These are phyloP conservation scores for Notarius lentiginosus DNA, from an alignment of 2,113 vertebrate genomes.

Conservation along the genomic window DNA sequence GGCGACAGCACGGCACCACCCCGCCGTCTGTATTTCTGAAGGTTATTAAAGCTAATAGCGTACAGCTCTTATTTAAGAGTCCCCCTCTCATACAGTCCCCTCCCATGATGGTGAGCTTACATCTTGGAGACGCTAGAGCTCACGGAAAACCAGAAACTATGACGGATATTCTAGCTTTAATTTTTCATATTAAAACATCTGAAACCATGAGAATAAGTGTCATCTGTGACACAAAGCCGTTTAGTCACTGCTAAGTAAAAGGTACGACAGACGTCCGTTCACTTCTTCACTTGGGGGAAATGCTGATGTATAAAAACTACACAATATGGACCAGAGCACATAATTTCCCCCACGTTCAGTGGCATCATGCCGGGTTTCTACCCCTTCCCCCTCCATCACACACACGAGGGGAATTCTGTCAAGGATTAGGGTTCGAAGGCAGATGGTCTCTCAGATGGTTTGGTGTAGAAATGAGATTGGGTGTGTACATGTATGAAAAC, in stretches of 20 bases:
- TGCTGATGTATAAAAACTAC: conserved; percentile 1
- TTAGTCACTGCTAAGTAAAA: neutral
- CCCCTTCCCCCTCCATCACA: conserved; percentile 35
- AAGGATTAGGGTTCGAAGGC: conserved; percentile 65
- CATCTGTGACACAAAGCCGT: neutral
- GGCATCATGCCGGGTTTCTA: neutral
- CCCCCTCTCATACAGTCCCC: neutral
- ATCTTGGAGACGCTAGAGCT: neutral
- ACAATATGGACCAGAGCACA: neutral
- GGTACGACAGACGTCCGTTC: neutral
- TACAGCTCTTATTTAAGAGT: neutral
- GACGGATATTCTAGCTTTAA: neutral
- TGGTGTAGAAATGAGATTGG: conserved; percentile 63
- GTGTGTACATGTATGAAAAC: conserved; percentile 40
- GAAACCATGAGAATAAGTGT: neutral
- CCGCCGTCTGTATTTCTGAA: neutral
- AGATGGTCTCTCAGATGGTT: conserved; percentile 72
- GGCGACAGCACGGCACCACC: too few species aligned
- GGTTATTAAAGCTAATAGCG: neutral
- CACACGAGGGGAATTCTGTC: conserved; percentile 25
- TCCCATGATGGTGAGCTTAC: neutral
- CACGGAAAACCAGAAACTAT: neutral
- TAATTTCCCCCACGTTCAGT: neutral
- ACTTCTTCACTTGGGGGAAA: neutral
- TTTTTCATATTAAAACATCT: neutral